These are phyloP conservation scores for Phthorimaea operculella DNA, from an alignment of 1,140 invertebrate genomes.

Conservation along the genomic window DNA sequence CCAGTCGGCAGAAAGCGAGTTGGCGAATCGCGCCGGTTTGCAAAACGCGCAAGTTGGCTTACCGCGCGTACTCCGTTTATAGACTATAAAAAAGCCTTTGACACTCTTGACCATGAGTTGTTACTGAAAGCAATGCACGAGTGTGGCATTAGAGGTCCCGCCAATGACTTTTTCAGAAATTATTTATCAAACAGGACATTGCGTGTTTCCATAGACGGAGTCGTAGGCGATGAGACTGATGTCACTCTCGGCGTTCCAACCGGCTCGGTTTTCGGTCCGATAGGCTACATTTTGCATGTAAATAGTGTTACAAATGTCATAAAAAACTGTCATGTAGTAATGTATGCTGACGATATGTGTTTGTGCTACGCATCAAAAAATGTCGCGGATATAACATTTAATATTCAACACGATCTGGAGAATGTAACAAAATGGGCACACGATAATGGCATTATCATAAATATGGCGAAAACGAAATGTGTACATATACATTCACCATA, in stretches of 20 bases:
- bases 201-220: constrained; percentile 1
- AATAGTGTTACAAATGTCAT: constrained; percentile 13
- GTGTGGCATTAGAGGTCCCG: constrained; percentile 10
- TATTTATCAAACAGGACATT: constrained; percentile 2
- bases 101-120: constrained; percentile 9
- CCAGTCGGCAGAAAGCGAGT: too few species aligned
- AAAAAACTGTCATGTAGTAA: constrained; percentile 2
- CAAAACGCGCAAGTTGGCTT: too few species aligned
- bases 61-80: too few species aligned
- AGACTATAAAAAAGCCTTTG: constrained; percentile 13
- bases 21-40: too few species aligned
- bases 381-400: not conserved
- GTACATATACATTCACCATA: constrained; percentile 1
- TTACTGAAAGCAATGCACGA: constrained; percentile 9
- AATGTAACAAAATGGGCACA: constrained; percentile 5
- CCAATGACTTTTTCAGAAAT: constrained; percentile 3
- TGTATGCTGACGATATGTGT: constrained; percentile 6
- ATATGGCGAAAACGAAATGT: constrained; percentile 4
- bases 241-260: constrained; percentile 14
- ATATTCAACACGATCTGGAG: constrained; percentile 1
- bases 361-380: not conserved
- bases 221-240: constrained; percentile 3
- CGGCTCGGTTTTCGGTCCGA: constrained; percentile 14
- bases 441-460: constrained; percentile 2
- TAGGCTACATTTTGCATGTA: constrained; percentile 18